Base-by-base conservation (phyloP, 2,113 vertebrate genomes). In the Cavia aperea region DNA sequence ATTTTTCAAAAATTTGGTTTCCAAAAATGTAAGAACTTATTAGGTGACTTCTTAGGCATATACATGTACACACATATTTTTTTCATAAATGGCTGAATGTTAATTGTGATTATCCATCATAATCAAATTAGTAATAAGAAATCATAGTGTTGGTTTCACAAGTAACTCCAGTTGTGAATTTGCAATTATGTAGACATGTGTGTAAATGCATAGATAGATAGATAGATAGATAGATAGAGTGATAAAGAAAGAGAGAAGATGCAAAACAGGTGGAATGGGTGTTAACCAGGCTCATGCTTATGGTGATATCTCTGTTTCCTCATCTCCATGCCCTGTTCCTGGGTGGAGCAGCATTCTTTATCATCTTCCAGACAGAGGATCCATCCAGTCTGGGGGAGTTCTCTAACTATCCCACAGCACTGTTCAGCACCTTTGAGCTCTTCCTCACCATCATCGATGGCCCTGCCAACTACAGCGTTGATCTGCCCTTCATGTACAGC, bases 341-440 rank as follows among this genome's bases (percentile, higher is more conserved):
- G 88, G 63, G 94, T 31, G 95, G 94, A n/a, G 62, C 97, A 99
- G 99, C 98, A 36, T 98, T 99, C 96, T 99, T 98, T 97, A 97
- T 99, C 96, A 98, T 98, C 82, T 99, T 99, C 95, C 99, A 99
- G 98, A 99, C 99, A 51, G 98, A 99, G 96, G 97, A 98, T 5
- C 97, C 98, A 4, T 89, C 84, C 4, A 95, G 98, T 31, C 81
- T 99, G 46, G 98, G 99, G 1, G 63, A 98, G 0, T 99, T 99
- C 95, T 98, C 97, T 63, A 98, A 98, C 56, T 99, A 98, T 81
- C 98, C 98, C 81, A 98, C 98, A 97, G 98, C 98, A 1, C 94
- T 99, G 81, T 99, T 99, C 97, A 98, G 98, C 93, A 98, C 98
- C 89, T 99, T 99, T 72, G 98, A 99, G 96, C 98, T 99, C 24